Percentiles rank a stretch among this genome's conserved stretches.
Evolutionary conservation across 2,888 invertebrate genomes (phyloP).

Genomic region (Melanostoma scalare): DNA sequence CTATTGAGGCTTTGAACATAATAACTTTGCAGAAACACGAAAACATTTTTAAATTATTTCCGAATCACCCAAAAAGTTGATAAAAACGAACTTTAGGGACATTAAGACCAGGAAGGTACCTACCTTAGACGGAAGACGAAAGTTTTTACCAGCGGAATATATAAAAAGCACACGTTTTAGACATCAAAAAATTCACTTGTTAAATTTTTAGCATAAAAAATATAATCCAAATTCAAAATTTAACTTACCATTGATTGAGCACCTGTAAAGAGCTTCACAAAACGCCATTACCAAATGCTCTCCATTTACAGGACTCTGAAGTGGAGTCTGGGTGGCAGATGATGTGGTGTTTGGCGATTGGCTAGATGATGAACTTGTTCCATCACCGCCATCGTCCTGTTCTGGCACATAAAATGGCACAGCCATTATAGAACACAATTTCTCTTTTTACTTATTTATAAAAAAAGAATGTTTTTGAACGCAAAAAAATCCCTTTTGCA

Average conservation of each 20-base stretch:
- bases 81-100: too few relatives aligned
- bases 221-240: slow-evolving; percentile 9
- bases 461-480: slow-evolving; percentile 11
- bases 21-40: too few relatives aligned
- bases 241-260: slow-evolving; percentile 79
- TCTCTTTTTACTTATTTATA: neutral
- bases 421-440: slow-evolving; percentile 78
- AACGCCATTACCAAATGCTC: slow-evolving; percentile 81
- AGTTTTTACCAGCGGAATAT: too few relatives aligned
- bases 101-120: too few relatives aligned
- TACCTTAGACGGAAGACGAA: too few relatives aligned
- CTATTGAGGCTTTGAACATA: too few relatives aligned
- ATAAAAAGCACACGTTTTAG: too few relatives aligned
- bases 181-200: too few relatives aligned
- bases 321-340: slow-evolving; percentile 75
- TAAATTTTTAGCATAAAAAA: neutral
- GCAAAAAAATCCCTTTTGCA: slow-evolving; percentile 31
- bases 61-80: too few relatives aligned
- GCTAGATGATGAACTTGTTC: slow-evolving; percentile 77
- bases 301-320: slow-evolving; percentile 77
- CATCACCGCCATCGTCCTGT: slow-evolving; percentile 79
- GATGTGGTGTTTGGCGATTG: slow-evolving; percentile 80
- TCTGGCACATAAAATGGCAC: slow-evolving; percentile 82
- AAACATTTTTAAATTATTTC: too few relatives aligned
- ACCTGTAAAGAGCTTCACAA: slow-evolving; percentile 80